Base-by-base conservation (phyloP, 2,113 vertebrate genomes). In the Platichthys stellatus region DNA sequence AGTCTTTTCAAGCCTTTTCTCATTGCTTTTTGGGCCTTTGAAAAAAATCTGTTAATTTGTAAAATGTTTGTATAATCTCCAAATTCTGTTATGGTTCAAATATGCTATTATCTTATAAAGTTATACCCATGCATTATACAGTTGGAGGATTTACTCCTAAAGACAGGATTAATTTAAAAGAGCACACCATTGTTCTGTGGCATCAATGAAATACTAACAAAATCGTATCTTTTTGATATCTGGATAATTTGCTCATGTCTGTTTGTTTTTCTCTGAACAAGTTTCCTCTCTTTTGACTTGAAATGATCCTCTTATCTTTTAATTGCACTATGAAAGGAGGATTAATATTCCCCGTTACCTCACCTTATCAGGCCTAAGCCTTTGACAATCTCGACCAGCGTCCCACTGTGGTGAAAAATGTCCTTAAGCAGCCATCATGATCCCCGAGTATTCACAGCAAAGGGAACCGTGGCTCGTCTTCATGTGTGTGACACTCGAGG, bases 311-410 rank as follows among this genome's bases (percentile, higher is more conserved):
- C 72, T 72, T 79, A 58, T 87, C 69, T 75, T 59, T 87, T 84
- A 85, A 88, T 93, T 93, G 91, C 91, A 92, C 91, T 92, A 90
- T 90, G 63, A 90, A 82, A 81, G 54, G 81, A 89, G 84, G 80
- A 78, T 75, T 78, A 72, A 20, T 76, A 65, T 85, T 84, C 83
- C 82, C 86, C 9, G 0, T 89, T 87, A 92, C 90, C 88, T 90
- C 87, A 89, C 82, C 62, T 83, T 82, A 83, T 84, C 60, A 82
- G 88, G 75, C 90, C 78, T 26, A 76, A 80, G 78, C 87, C 80
- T 89, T 85, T 56, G 88, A 92, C 90, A 91, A 89, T 93, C 87
- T 92, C 83, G 54, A 59, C 66, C 69, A 56, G 79, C 67, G 71
- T 88, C 80, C 76, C 71, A 23, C 78, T 84, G 87, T 71, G 81